Evolutionary conservation across 2,113 vertebrate species (phyloP).

Genomic region (Elachura formosa): DNA sequence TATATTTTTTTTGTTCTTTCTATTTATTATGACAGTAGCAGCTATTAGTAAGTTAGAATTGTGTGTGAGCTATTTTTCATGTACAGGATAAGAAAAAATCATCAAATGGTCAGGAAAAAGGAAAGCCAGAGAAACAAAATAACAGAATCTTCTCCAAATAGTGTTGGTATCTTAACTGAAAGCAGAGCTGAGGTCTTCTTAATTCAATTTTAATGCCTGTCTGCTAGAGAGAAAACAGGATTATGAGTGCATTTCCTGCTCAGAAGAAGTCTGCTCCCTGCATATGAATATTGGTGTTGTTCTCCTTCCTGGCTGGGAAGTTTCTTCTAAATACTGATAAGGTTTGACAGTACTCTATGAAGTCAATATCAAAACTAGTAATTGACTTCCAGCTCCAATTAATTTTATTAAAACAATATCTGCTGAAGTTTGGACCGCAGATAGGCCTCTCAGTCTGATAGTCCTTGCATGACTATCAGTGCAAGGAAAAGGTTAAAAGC

Average conservation of each 20-base stretch:
- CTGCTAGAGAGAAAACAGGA: neutral
- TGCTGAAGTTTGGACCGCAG: neutral
- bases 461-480: neutral
- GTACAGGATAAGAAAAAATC: neutral
- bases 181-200: neutral
- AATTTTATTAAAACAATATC: neutral
- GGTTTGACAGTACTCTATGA: neutral
- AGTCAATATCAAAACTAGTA: neutral
- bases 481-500: neutral
- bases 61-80: neutral
- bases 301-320: neutral
- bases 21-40: neutral
- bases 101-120: neutral
- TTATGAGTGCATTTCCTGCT: neutral
- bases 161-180: fast-evolving
- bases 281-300: neutral
- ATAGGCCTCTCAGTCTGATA: neutral
- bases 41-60: neutral
- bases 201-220: neutral
- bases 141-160: neutral
- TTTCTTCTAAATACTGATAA: neutral
- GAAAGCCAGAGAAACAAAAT: neutral
- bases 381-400: neutral
- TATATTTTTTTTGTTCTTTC: neutral
- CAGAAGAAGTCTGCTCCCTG: neutral